Evolutionary conservation across 2,888 invertebrate genomes (phyloP), one percentile per base, ranked within the genome.

Genomic region (Maniola hyperantus): DNA sequence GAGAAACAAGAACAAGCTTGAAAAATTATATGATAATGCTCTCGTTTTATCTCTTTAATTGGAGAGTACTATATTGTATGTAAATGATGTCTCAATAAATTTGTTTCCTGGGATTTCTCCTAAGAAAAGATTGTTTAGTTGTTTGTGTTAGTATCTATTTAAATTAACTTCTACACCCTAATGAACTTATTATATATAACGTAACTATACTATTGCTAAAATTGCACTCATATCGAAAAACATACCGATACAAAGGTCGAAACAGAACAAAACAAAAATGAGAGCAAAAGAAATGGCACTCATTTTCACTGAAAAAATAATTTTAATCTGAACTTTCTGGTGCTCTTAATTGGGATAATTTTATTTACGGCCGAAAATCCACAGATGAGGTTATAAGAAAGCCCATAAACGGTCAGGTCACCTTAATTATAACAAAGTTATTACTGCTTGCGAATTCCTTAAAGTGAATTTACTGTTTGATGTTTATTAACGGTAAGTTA

Each of bases 401-500:
- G 51, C 26, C 62, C 53, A 42, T 42, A 53, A 62, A 62, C 20
- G 46, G 50, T n/a, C 36, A n/a, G 15, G 13, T 26, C 46, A 34
- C 13, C 44, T 67, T 57, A 53, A 57, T 53, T 62, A 57, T 36
- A 39, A 46, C 51, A 55, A 66, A 39, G 51, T 64, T 57, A 54
- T 65, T 62, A 42, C 60, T 46, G 46, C 20, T 34, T 50, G 55
- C 50, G 54, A 64, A 67, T 65, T 39, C 46, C 48, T 69, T 58
- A 54, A 58, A 65, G 62, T 65, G 60, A 80, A 83, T 80, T 83
- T 80, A 83, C 78, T 77, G 77, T 75, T 76, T 76, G 76, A 80
- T 81, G 77, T 79, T 82, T 84, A 79, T 83, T 88, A 88, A 88
- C 86, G 83, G 88, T 87, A 78, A 71, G 76, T 74, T 81, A 83